A percentile compares a stretch with the other conserved stretches of the same genome.
Conservation (phyloP, 2,113 vertebrate species). For the Psephotus haematonotus region DNA sequence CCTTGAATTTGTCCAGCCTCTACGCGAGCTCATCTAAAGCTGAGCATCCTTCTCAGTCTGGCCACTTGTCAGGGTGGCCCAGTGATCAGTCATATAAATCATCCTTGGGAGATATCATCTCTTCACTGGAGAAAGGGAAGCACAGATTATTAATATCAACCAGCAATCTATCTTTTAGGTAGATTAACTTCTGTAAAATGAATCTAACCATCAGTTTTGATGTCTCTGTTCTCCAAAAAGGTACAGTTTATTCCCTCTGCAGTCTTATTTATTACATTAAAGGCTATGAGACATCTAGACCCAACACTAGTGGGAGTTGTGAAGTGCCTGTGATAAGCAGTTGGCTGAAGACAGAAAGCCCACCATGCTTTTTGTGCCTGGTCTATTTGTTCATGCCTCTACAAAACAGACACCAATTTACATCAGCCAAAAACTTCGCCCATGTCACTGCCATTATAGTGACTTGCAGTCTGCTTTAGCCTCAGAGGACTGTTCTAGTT, state of each 20-base stretch:
- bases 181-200: neutral
- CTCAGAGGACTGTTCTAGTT: neutral
- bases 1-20: neutral
- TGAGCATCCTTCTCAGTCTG: neutral
- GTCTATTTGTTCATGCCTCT: neutral
- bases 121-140: neutral
- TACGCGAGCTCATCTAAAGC: neutral
- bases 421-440: neutral
- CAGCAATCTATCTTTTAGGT: neutral
- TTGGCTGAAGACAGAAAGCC: neutral
- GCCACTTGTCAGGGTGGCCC: neutral
- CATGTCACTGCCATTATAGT: neutral
- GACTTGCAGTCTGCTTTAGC: neutral
- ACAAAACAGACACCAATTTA: neutral
- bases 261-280: neutral
- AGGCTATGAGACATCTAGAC: neutral
- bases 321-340: neutral
- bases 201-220: neutral
- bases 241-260: neutral
- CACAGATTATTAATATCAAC: neutral
- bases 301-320: neutral
- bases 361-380: neutral
- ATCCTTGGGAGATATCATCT: neutral
- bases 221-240: neutral
- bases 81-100: neutral